These are phyloP conservation scores for Beris chalybata DNA, from an alignment of 2,888 invertebrate species.

Conservation along the genomic window DNA sequence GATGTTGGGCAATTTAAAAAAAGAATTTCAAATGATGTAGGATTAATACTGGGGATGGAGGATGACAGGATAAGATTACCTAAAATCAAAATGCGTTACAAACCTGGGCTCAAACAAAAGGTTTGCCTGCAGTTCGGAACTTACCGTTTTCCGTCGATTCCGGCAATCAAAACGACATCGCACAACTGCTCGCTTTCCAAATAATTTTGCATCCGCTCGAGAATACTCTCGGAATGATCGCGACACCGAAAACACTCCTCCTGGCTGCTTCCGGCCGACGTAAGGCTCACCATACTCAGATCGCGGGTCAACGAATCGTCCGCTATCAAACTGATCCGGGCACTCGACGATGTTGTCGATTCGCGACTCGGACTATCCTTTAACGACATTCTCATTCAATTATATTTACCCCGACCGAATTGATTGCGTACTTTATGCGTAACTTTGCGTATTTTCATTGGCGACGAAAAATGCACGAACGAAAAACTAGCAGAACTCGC, in stretches of 20 bases:
- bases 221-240: conserved; percentile 79
- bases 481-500: not conserved
- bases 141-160: conserved; percentile 65
- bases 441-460: not conserved
- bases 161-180: conserved; percentile 85
- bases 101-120: too few relatives aligned
- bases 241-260: conserved; percentile 77
- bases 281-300: conserved; percentile 66
- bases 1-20: too few relatives aligned
- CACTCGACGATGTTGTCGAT: conserved; percentile 53
- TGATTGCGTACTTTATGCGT: not conserved
- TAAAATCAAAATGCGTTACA: too few relatives aligned
- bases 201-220: conserved; percentile 81
- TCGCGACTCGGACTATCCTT: conserved; percentile 56
- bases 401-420: not conserved
- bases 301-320: conserved; percentile 64
- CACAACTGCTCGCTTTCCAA: conserved; percentile 80
- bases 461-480: not conserved
- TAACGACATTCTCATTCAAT: conserved; percentile 39
- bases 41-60: too few relatives aligned
- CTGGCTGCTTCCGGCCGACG: conserved; percentile 70
- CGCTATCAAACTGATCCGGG: conserved; percentile 50
- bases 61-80: too few relatives aligned
- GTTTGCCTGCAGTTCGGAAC: conserved; percentile 28
- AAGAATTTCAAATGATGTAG: too few relatives aligned